A percentile compares a stretch with the other conserved stretches of the same genome.
phyloP scores from a whole-genome alignment of 1,140 invertebrate genomes.

The Ceratoteleas bidentatus region DNA sequence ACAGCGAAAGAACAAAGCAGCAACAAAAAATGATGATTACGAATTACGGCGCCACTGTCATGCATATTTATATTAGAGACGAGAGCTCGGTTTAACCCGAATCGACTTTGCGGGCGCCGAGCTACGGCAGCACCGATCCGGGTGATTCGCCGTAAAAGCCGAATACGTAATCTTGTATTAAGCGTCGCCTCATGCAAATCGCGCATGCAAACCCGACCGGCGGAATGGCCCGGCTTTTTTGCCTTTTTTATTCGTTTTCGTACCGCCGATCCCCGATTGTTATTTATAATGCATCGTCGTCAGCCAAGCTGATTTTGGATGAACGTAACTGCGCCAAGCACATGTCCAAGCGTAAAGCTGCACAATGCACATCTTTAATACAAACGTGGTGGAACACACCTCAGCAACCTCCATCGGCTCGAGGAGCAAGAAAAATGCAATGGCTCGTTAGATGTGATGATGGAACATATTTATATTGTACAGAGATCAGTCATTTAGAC shows the following conservation, averaged over 20 bases:
- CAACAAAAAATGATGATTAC: background rate
- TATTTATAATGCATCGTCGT: too few relatives aligned
- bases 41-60: slow-evolving; percentile 1
- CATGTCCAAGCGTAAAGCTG: slow-evolving; percentile 35
- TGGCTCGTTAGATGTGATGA: slow-evolving; percentile 76
- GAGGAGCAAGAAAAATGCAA: slow-evolving; percentile 79
- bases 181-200: too few relatives aligned
- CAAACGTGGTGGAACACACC: slow-evolving; percentile 79
- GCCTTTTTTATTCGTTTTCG: too few relatives aligned
- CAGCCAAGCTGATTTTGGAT: too few relatives aligned
- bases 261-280: too few relatives aligned
- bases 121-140: background rate
- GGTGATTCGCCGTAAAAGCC: background rate
- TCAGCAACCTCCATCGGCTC: slow-evolving; percentile 83
- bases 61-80: slow-evolving; percentile 15
- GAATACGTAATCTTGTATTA: background rate
- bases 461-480: too few relatives aligned
- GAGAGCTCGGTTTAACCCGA: background rate
- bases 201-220: too few relatives aligned
- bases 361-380: slow-evolving; percentile 46
- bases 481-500: too few relatives aligned
- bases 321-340: slow-evolving; percentile 20
- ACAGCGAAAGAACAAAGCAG: too few relatives aligned
- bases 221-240: too few relatives aligned
- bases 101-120: background rate